phyloP scores from a whole-genome alignment of 2,888 invertebrate species.

The Diploptera punctata region DNA sequence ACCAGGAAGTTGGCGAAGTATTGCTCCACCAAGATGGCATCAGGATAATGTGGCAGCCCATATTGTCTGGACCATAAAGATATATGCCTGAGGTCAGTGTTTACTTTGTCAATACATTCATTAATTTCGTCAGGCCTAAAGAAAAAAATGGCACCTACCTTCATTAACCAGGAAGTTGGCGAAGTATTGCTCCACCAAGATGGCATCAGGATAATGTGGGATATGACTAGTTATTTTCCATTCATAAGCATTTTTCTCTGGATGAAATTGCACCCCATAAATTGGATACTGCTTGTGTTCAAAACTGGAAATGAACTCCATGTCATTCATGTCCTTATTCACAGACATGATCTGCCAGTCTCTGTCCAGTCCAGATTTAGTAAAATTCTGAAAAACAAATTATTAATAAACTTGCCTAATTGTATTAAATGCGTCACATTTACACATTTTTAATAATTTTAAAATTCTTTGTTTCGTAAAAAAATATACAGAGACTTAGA shows the following conservation, averaged over 20 bases:
- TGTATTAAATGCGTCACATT: no score
- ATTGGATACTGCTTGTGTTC: conserved; percentile 79
- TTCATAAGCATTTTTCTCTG: conserved; percentile 86
- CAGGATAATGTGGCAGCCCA: no score
- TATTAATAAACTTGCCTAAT: no score
- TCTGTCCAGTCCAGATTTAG: conserved; percentile 60
- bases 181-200: conserved; percentile 73
- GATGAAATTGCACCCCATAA: conserved; percentile 90
- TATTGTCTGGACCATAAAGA: no score
- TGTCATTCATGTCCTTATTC: conserved; percentile 68
- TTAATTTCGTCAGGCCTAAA: no score
- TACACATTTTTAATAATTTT: no score
- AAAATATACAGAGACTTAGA: no score
- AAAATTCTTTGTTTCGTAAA: no score
- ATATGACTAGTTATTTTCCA: conserved; percentile 67
- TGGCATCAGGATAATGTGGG: conserved; percentile 70
- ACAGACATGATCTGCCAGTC: conserved; percentile 75
- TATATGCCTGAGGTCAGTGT: no score
- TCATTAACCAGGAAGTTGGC: conserved; percentile 82
- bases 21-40: no score
- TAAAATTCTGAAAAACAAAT: conserved; percentile 65
- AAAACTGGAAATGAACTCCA: conserved; percentile 76
- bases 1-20: no score
- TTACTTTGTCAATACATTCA: no score
- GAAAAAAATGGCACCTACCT: conserved; percentile 52